phyloP scores from a whole-genome alignment of 2,888 invertebrate genomes.

The Drosophila robusta region DNA sequence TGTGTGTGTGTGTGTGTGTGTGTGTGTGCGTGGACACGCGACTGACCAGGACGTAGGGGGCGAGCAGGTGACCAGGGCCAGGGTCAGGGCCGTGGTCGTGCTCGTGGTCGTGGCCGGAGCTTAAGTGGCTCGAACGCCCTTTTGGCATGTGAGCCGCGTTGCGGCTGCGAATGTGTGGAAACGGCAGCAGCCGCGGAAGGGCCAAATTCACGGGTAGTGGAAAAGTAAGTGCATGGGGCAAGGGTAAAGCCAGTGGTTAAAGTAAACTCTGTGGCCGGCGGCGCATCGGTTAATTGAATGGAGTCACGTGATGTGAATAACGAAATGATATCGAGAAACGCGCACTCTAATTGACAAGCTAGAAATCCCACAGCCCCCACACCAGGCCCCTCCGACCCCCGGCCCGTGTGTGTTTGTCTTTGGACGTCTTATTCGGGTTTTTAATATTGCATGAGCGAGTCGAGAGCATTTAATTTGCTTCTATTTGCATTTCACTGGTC shows the following conservation, averaged over 20 bases:
- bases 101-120: constrained; percentile 50
- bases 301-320: constrained; percentile 84
- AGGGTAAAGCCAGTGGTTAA: neutral
- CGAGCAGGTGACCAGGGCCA: constrained; percentile 28
- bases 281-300: constrained; percentile 83
- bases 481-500: constrained; percentile 72
- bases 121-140: constrained; percentile 84
- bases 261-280: constrained; percentile 39
- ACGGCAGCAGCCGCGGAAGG: neutral
- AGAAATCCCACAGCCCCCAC: neutral
- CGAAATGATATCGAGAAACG: constrained; percentile 58
- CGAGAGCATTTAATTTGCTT: constrained; percentile 57
- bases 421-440: constrained; percentile 37
- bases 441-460: constrained; percentile 68
- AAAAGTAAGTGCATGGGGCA: neutral
- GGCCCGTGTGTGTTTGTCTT: constrained; percentile 41
- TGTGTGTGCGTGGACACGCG: constrained; percentile 48
- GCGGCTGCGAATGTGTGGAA: constrained; percentile 26
- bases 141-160: constrained; percentile 65
- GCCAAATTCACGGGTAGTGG: neutral
- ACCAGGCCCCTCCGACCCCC: neutral
- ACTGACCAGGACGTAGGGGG: constrained; percentile 26
- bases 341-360: constrained; percentile 58
- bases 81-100: constrained; percentile 47
- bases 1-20: constrained; percentile 5